Base-by-base conservation (phyloP, 2,888 invertebrate species). In the Stenoptilia bipunctidactyla region DNA sequence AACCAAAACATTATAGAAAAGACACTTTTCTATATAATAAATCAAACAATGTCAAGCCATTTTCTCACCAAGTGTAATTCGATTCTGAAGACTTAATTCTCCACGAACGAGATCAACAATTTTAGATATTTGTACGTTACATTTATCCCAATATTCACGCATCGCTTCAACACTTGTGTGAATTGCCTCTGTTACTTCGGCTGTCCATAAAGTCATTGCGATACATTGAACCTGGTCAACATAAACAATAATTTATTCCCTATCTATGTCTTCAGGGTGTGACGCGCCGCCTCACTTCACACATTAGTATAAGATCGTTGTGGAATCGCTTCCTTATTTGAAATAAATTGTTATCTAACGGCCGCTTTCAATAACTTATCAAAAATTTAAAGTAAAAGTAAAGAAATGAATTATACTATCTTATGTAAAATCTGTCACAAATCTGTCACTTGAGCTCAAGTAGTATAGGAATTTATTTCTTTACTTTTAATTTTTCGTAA, bases 171-270 rank as follows among this genome's bases (percentile, higher is more conserved):
- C 55, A 9, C 82, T 87, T 3, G 83, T 74, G 14, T 86, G 69
- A 44, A 97, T 91, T 1, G 93, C 90, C 40, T 89, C 87, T 1
- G 94, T 93, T n/a, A 96, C 92, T 66, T 95, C 93, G 0, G 87
- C 80, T 0, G 97, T 97, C 97, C 97, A 97, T 61, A 90, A 96
- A 1, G 93, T 90, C 79, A 93, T 90, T 9, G 92, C 90, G 41
- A 92, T 91, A 53, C 93, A 91, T 66, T 97, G 90, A 0, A 93
- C 87, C 86, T 86, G 51, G 3, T 3, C 20, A 8, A 8, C 3
- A 20, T 5, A 10, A 30, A 8, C 4, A 8, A 30, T 10, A 30
- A 8, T n/a, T 30, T 9, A 30, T 8, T 8, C 6, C 10, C n/a
- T 4, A 12, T 30, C 2, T 8, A n/a, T 30, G 30, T 10, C 4